These are phyloP conservation scores for Microtus ochrogaster DNA, from an alignment of 2,113 vertebrate genomes.

Conservation along the genomic window DNA sequence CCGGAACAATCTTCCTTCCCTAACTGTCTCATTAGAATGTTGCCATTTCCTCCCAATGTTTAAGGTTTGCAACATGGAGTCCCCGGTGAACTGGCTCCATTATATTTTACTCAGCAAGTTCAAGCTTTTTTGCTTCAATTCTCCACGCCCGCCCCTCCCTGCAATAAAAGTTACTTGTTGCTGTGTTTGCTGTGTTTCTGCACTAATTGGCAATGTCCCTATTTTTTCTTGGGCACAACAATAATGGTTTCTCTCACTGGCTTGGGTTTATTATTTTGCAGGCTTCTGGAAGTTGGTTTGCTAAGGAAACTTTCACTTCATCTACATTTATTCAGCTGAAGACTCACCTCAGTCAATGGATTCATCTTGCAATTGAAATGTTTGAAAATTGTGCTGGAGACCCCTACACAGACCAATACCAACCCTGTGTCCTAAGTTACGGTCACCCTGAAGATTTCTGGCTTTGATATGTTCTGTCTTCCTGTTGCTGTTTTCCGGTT, in stretches of 20 bases:
- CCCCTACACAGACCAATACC: neutral
- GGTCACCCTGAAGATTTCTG: neutral
- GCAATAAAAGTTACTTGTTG: neutral
- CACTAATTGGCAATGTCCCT: neutral
- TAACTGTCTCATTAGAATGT: neutral
- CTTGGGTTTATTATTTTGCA: neutral
- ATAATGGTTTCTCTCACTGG: neutral
- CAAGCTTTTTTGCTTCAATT: neutral
- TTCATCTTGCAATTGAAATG: neutral
- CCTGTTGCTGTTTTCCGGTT: neutral
- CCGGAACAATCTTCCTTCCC: constrained; percentile 7
- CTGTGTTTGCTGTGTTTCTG: neutral
- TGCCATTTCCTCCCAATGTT: constrained; percentile 2
- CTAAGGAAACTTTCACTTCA: neutral
- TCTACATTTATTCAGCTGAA: neutral
- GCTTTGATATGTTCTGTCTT: neutral
- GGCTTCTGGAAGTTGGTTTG: neutral
- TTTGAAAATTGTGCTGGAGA: neutral
- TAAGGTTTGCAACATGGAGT: neutral
- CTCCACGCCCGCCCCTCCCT: fast-evolving
- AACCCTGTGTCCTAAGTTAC: neutral
- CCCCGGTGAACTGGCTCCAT: neutral
- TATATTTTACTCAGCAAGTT: neutral
- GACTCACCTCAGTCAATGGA: neutral
- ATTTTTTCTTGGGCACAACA: neutral